Percentiles rank a stretch among this genome's conserved stretches.
Evolutionary conservation across 2,113 vertebrate species (phyloP).

Genomic region (Hemichromis elongatus): DNA sequence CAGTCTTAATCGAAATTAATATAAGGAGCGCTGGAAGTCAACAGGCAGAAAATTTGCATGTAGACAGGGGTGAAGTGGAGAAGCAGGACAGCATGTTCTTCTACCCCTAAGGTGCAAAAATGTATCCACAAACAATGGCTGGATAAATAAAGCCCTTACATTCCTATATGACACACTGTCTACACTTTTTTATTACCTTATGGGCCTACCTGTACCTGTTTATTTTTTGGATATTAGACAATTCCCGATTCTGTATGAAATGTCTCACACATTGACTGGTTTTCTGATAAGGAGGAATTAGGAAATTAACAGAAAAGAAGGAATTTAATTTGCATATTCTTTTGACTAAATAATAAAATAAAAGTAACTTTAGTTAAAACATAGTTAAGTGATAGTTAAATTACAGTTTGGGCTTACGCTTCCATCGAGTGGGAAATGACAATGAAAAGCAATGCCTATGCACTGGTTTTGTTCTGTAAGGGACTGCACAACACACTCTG

Average conservation of each 20-base stretch:
- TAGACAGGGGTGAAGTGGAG: neutral
- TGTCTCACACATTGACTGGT: neutral
- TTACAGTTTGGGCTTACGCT: neutral
- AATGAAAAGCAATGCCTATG: neutral
- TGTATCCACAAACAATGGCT: neutral
- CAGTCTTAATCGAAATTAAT: neutral
- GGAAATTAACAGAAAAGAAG: neutral
- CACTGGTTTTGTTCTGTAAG: neutral
- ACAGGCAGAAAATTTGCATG: neutral
- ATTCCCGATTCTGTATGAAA: neutral
- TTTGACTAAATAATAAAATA: neutral
- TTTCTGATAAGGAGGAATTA: neutral
- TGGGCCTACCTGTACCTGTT: neutral
- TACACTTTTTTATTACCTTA: neutral
- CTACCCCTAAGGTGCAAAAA: neutral
- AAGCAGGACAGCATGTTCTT: constrained; percentile 1
- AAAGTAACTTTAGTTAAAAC: neutral
- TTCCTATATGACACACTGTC: neutral
- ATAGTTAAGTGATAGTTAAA: neutral
- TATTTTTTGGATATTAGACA: constrained; percentile 6
- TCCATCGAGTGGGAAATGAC: neutral
- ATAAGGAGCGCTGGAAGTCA: neutral
- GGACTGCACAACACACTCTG: neutral
- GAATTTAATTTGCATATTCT: neutral
- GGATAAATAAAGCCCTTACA: neutral